Base-by-base conservation (phyloP, 2,113 vertebrate genomes). In the Camelus bactrianus region DNA sequence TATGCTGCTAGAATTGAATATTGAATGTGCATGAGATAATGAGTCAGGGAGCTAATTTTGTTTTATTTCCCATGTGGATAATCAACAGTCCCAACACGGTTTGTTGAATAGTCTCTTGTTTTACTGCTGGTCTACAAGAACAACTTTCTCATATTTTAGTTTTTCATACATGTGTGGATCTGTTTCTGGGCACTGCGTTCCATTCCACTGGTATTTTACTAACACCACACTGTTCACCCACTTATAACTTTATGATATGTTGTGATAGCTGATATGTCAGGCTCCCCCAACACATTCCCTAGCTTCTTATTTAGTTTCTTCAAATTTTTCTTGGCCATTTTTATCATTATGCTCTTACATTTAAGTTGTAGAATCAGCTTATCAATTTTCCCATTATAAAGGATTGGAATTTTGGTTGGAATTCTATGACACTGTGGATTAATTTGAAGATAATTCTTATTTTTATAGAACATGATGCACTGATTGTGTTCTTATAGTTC, bases 191-290 rank as follows among this genome's bases (percentile, higher is more conserved):
- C 32, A 13, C 38, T 19, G 5, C 15, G 0, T 46, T 32, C 30
- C 32, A 11, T 15, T 48, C 13, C 0, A 6, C 12, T 35, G 30
- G 13, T 10, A 24, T 75, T 52, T 30, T 32, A 8, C 35, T 15
- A 7, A 32, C 2, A 11, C 12, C 32, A 28, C 58, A 26, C 4
- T 26, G 30, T 50, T 82, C 28, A 28, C 58, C n/a, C 0, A 10
- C 79, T 2, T 2, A 6, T 38, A 26, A 20, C 14, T 15, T 15
- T 15, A 7, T 8, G 24, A 22, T 8, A 4, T 2, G 6, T 11
- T 32, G 50, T 19, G 6, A 8, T 2, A 0, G 4, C 30, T 17
- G 35, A 46, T 19, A 30, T 4, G 8, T 42, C 3, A 6, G 6
- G 24, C 6, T 50, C 26, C 38, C 19, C 46, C 77, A n/a, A 2